Evolutionary conservation across 2,888 invertebrate species (phyloP), one percentile per base, ranked within the genome.

Genomic region (Anthophora plumipes): DNA sequence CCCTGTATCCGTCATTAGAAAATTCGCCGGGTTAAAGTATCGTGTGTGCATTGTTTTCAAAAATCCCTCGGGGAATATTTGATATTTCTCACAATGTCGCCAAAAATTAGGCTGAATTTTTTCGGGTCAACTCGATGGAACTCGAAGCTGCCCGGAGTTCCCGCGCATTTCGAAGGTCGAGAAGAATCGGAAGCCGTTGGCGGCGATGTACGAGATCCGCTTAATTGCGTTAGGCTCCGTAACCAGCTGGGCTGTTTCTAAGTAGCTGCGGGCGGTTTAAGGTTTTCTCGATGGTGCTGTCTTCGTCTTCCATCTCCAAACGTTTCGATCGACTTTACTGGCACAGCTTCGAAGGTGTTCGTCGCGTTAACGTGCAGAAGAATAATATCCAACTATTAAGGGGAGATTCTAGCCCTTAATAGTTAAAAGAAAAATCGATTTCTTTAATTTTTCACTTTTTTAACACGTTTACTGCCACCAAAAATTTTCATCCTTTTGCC

Each of bases 181-280:
- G 71, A 72, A 78, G 69, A 82, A 82, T 75, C 72, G 82, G 82
- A 83, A 82, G 82, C 82, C 77, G 83, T 83, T 78, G 77, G n/a
- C 72, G 55, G 69, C 74, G 69, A 76, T 39, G 57, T 61, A 54
- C 61, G 60, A 31, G 71, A 83, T 83, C 78, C 78, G 55, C 69
- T 43, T 83, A 83, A 83, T 83, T 81, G 71, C 78, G 82, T 83
- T 83, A 83, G 48, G 61, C 57, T 64, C 52, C 66, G 68, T 78
- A 63, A 74, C 59, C 74, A 54, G 14, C 54, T 52, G 74, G 64
- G 57, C 61, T 57, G 60, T 67, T 73, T 57, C 70, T 73, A 81
- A 77, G 70, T 50, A 59, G 70, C 68, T 67, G 59, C 46, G 9
- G 43, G 37, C 75, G 78, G 43, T 83, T 82, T 78, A 83, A 78